Base-by-base conservation (phyloP, 1,140 invertebrate genomes). In the Drosophila obscura region DNA sequence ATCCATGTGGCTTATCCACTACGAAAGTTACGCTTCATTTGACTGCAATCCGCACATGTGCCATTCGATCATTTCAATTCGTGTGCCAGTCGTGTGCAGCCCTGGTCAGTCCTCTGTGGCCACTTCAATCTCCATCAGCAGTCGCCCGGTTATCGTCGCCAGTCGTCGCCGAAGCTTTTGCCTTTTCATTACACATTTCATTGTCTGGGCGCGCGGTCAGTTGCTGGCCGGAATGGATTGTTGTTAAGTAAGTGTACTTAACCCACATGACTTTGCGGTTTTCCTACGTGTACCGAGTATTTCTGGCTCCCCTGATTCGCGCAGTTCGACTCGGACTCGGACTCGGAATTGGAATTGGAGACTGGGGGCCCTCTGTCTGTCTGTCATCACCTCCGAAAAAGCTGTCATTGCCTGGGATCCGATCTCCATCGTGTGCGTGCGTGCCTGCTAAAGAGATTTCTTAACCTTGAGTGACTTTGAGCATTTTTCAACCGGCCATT, bases 161-260 rank as follows among this genome's bases (percentile, higher is more conserved):
- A 31, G 31, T 49, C 55, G 56, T 44, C 35, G 57, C 58, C 50
- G 71, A 60, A 76, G 73, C 61, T 65, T 80, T 57, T 78, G 63
- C 59, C 69, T 78, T 61, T 85, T 78, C 69, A 87, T 82, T 87
- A 72, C 55, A 35, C 63, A 78, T 59, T 62, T 78, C 69, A 87
- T 85, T 87, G 82, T 85, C 69, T 87, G 82, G 73, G 61, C 78
- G 82, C 78, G 68, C 82, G 74, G 82, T 81, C 78, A 87, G 56
- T 72, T 77, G 35, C 11, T 39, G 35, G 9, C 9, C 3, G 8
- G 31, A 3, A 35, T 74, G 78, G 72, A 88, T 83, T 83, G 83
- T 83, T 88, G 79, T 88, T 87, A 87, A 87, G 83, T 87, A 87
- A 87, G 83, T 88, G 83, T 87, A 87, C 83, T 87, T 87, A 87